These are phyloP conservation scores for Quadroppia sp. DNA, from an alignment of 2,888 invertebrate species.

Conservation along the genomic window DNA sequence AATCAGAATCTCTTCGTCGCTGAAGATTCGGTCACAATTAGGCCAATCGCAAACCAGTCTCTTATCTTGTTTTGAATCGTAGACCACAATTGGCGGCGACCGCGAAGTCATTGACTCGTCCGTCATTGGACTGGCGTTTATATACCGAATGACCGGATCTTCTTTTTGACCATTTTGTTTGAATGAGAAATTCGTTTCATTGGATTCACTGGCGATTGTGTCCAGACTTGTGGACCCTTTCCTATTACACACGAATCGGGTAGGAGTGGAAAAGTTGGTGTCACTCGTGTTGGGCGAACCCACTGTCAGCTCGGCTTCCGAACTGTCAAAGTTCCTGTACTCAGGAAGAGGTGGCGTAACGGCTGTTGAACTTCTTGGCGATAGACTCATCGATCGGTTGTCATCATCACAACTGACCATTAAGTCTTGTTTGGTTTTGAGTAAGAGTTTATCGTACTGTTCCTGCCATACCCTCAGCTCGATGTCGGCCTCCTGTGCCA, in stretches of 20 bases:
- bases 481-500: slow-evolving; percentile 35
- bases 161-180: neutral
- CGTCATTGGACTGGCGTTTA: neutral
- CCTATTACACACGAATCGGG: neutral
- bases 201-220: neutral
- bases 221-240: neutral
- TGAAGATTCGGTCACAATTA: slow-evolving; percentile 23
- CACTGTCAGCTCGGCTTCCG: neutral
- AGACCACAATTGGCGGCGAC: neutral
- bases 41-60: slow-evolving; percentile 37
- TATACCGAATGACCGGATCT: neutral
- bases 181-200: neutral
- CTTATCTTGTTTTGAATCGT: neutral
- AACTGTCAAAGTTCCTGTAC: neutral
- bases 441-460: slow-evolving; percentile 35
- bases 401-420: neutral
- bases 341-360: neutral
- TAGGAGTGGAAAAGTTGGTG: neutral
- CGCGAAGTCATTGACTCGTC: neutral
- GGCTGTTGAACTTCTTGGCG: slow-evolving; percentile 7
- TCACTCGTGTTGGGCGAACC: neutral
- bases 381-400: neutral
- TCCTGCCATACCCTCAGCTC: slow-evolving; percentile 34
- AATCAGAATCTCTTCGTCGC: slow-evolving; percentile 25
- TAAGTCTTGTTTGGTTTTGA: slow-evolving; percentile 20